Base-by-base conservation (phyloP, 2,888 invertebrate genomes). In the Amiota communis region DNA sequence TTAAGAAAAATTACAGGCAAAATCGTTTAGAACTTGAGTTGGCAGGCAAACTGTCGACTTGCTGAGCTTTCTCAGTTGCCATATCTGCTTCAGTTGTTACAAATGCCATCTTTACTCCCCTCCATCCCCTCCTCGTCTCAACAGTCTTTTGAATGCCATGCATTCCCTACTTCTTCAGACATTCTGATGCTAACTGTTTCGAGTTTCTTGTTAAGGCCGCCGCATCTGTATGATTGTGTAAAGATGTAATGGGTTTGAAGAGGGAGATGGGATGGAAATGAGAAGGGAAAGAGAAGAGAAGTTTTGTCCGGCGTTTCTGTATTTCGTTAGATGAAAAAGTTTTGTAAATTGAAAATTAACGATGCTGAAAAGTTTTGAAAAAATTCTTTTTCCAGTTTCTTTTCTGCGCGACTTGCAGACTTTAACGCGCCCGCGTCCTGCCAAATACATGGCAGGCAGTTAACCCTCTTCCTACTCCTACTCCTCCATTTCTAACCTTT, bases 321-420 rank as follows among this genome's bases (percentile, higher is more conserved):
- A 74, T 81, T 78, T 77, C 75, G 79, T 74, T 75, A 77, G 77
- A 80, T 80, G 81, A 78, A 78, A 81, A 82, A 83, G 76, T 83
- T 83, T 83, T 79, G 78, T 79, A 83, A 83, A 83, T 83, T 82
- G 83, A 82, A 82, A 82, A 82, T 82, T 82, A 82, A 82, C 82
- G 82, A 82, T 82, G 83, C 82, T 82, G 82, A 82, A 82, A 82
- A 82, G 78, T 82, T 80, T 79, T 69, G 73, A 78, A 81, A 80
- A 77, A 80, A 80, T 81, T 79, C 71, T 71, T 56, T 67, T 71
- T 65, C 70, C 75, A 70, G 75, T 71, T 72, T 70, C 73, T 57
- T 70, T 36, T 20, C 67, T 76, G 79, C 36, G 36, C 76, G 74
- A 80, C 77, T 78, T 76, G 73, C 73, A 76, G 78, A 79, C 77